Percentiles rank a stretch among this genome's conserved stretches.
Conservation (phyloP, 1,140 invertebrate genomes). For the Solen grandis region DNA sequence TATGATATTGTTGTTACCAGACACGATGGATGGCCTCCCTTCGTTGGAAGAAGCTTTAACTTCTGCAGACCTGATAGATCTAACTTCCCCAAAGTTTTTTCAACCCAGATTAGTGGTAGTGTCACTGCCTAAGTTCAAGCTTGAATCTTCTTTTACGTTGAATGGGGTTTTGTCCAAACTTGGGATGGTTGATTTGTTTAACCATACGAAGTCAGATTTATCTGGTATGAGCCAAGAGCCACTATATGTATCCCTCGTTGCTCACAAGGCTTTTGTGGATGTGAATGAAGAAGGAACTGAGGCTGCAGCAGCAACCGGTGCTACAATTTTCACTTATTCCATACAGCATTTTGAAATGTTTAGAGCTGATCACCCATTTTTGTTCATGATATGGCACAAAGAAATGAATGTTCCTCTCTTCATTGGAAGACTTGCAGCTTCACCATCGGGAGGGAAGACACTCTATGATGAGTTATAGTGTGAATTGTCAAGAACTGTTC, state of each 20-base stretch:
- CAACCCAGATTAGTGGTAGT: slow-evolving; percentile 57
- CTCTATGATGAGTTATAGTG: no score
- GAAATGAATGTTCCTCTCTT: slow-evolving; percentile 85
- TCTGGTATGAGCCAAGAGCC: slow-evolving; percentile 70
- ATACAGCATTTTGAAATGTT: slow-evolving; percentile 80
- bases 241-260: slow-evolving; percentile 72
- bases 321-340: background rate
- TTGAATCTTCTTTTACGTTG: slow-evolving; percentile 84
- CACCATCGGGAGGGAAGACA: no score
- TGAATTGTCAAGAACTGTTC: no score
- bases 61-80: slow-evolving; percentile 78
- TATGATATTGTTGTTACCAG: slow-evolving; percentile 90
- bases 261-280: slow-evolving; percentile 83
- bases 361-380: slow-evolving; percentile 87
- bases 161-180: slow-evolving; percentile 77
- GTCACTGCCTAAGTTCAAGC: slow-evolving; percentile 86
- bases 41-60: slow-evolving; percentile 82
- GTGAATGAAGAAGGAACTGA: slow-evolving; percentile 79
- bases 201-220: slow-evolving; percentile 36
- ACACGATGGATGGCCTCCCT: slow-evolving; percentile 69
- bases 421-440: slow-evolving; percentile 81
- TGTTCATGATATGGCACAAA: slow-evolving; percentile 87
- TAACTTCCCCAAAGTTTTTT: background rate
- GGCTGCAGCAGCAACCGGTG: slow-evolving; percentile 66
- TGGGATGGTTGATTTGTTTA: slow-evolving; percentile 81